These are phyloP conservation scores for Apis florea DNA, from an alignment of 1,140 invertebrate species.

Conservation along the genomic window DNA sequence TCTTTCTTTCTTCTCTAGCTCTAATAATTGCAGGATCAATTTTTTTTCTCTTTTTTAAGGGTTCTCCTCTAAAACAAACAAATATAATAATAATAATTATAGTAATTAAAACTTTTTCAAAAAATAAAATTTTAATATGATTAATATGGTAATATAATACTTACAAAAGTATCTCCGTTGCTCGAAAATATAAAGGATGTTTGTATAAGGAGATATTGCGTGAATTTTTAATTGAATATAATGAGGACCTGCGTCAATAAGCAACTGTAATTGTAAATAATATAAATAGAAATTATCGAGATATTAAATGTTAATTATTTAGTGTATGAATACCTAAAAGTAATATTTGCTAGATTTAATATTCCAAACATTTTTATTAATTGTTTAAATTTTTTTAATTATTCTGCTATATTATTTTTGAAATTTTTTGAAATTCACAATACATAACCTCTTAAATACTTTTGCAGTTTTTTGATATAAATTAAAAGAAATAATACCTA, in stretches of 20 bases:
- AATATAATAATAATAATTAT: not conserved
- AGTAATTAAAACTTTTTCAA: not conserved
- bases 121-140: not conserved
- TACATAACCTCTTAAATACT: not conserved
- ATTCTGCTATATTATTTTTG: not conserved
- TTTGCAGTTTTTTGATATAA: not conserved
- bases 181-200: conserved; percentile 62
- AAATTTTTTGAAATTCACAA: no score
- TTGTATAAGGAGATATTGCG: conserved; percentile 63
- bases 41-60: conserved; percentile 93
- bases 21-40: conserved; percentile 90
- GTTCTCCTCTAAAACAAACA: conserved; percentile 84
- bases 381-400: not conserved
- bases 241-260: conserved; percentile 48
- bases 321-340: conserved; percentile 20
- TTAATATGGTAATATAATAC: conserved; percentile 43
- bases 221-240: conserved; percentile 2
- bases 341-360: conserved; percentile 9
- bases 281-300: not conserved
- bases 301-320: not conserved
- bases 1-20: conserved; percentile 88
- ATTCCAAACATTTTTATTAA: conserved; percentile 13
- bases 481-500: not conserved
- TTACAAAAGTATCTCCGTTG: conserved; percentile 66
- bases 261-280: not conserved